Base-by-base conservation (phyloP, 2,797 vertebrate species). In the Varecia variegata region DNA sequence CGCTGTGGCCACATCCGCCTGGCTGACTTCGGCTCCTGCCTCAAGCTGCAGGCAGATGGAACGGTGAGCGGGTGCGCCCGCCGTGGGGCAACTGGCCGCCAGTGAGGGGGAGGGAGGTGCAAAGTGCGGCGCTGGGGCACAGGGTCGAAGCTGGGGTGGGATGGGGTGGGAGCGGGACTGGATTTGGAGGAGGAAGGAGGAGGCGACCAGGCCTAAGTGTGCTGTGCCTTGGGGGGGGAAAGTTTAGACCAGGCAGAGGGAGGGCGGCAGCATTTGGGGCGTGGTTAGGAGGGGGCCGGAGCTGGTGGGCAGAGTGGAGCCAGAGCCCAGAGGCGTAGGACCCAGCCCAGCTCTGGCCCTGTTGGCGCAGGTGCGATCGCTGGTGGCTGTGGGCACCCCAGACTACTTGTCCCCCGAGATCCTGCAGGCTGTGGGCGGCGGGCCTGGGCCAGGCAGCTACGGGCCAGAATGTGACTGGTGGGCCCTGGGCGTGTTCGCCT, bases 331-430 rank as follows among this genome's bases (percentile, higher is more conserved):
- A 32, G 38, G 88, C n/a, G 32, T 1, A 15, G 60, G 47, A 40
- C 81, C 50, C 40, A 81, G 21, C 40, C 47, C 35, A 12, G 47
- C 11, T 45, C 3, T 13, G 60, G 32, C 60, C 56, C 83, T 82
- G 32, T 85, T 20, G 32, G 11, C 67, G 11, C 98, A 99, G 99
- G 98, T 99, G 54, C 98, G 98, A 95, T 99, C 99, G 0, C 98
- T 99, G 0, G 96, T 99, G 74, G 99, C 99, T 0, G 99, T 99
- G 11, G 99, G 99, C 32, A 99, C 99, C 25, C 99, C 99, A 0
- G 99, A 99, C 85, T 99, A 99, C 97, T 97, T 99, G 96, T 99
- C 99, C 77, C 99, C 99, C 0, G 99, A 99, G 98, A 99, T 99
- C 89, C 97, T 99, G 97, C 98, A 97, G 84, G 99, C 99, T 1